Percentiles rank a stretch among this genome's conserved stretches.
Conservation (phyloP, 2,888 invertebrate genomes). For the Pristionchus arcanus region DNA sequence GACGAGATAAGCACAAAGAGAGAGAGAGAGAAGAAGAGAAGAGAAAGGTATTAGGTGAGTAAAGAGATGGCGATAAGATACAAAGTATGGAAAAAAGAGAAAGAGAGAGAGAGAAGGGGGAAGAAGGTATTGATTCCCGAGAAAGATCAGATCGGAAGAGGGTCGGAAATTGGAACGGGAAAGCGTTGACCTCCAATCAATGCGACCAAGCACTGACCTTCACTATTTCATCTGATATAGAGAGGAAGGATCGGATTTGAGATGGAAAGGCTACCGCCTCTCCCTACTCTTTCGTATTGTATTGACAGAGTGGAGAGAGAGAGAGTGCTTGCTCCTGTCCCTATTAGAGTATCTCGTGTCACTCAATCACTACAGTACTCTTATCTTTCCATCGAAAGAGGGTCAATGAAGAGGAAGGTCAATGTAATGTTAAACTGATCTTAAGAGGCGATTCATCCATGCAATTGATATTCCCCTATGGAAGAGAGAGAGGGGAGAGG, state of each 20-base stretch:
- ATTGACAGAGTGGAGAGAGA: conserved; percentile 33
- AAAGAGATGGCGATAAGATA: conserved; percentile 54
- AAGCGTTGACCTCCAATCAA: conserved; percentile 51
- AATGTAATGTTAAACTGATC: conserved; percentile 54
- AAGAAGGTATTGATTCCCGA: conserved; percentile 30
- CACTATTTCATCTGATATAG: conserved; percentile 56
- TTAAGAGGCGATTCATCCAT: conserved; percentile 7
- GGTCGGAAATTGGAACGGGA: background rate
- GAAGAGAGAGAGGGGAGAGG: background rate
- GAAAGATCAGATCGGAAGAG: conserved; percentile 35
- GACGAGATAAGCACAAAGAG: conserved; percentile 39
- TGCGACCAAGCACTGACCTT: conserved; percentile 52
- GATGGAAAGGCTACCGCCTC: conserved; percentile 16
- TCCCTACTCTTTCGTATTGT: background rate
- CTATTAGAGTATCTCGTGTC: conserved; percentile 45
- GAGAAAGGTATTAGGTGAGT: conserved; percentile 47
- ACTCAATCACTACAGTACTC: conserved; percentile 48
- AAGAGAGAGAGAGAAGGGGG: conserved; percentile 16
- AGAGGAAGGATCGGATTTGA: conserved; percentile 48
- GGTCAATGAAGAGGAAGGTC: conserved; percentile 26
- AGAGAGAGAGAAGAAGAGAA: conserved; percentile 19
- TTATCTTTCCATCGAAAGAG: conserved; percentile 43
- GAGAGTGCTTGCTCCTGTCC: conserved; percentile 49
- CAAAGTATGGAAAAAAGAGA: conserved; percentile 3
- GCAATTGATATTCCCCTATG: background rate